Evolutionary conservation across 2,113 vertebrate species (phyloP), one percentile per base, ranked within the genome.

Genomic region (Eulemur macaco): DNA sequence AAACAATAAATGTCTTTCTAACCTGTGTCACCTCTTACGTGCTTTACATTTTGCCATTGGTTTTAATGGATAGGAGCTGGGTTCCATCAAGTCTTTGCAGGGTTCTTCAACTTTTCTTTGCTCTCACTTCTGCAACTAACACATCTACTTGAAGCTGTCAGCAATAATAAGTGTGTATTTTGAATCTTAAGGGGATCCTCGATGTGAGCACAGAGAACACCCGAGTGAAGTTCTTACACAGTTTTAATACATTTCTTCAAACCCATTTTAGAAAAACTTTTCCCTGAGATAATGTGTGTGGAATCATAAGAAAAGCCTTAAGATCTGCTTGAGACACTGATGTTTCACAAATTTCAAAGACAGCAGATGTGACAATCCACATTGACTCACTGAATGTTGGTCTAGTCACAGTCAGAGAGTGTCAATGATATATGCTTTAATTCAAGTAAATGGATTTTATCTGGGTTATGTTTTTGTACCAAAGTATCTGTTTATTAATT

Each of bases 41-140:
- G 5, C 76, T 95, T 95, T 94, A 76, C 27, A 45, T 71, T 88
- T 47, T 77, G n/a, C 31, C 47, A 18, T 45, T 58, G 91, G 2
- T 81, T 95, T 87, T 87, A 96, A 60, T 78, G 69, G 94, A 66
- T 21, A 90, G 9, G 29, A 87, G 10, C n/a, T 50, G 80, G 9
- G 0, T 76, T 76, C n/a, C 74, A 29, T 37, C 8, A 85, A 82
- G 50, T 50, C 84, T 97, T 76, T 69, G 42, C 58, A 85, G 83
- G 34, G 14, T 63, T 81, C 52, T 76, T 66, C 31, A 29, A 7
- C n/a, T 89, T 81, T 25, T 39, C 21, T 64, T 42, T 31, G 5
- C 25, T 82, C 58, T 25, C 54, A n/a, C 42, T 88, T 87, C 15
- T 13, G 39, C 45, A 34, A n/a, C 42, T 76, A 31, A 20, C 56